Base-by-base conservation (phyloP, 2,888 invertebrate genomes). In the Parelbella ahira region DNA sequence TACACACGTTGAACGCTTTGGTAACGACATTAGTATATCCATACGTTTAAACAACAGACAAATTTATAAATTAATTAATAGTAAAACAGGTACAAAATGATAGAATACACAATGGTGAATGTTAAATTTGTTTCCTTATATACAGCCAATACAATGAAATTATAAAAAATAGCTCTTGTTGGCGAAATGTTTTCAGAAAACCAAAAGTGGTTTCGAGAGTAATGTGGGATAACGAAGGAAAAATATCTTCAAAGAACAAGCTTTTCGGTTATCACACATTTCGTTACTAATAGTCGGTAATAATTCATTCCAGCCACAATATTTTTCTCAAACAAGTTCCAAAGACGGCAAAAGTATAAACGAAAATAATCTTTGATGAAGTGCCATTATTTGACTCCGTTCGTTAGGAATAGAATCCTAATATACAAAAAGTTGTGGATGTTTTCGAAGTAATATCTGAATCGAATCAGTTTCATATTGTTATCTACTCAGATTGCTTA, bases 251-350 rank as follows among this genome's bases (percentile, higher is more conserved):
- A 37, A 20, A 19, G 25, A 2, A 28, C 6, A 77, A 76, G 58
- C 75, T 79, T 75, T 74, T 70, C 70, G 70, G 78, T 80, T 76
- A 78, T 70, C 64, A 71, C 71, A 71, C 70, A 23, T 27, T 27
- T 36, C 27, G 71, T 72, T 78, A 78, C 74, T 71, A 75, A 75
- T 77, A 68, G 67, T 63, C 66, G 58, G 58, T 70, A 71, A 75
- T 78, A 76, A 75, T 75, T 77, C 74, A 74, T 75, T 66, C 57
- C 56, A 59, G 60, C 61, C 68, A 68, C 70, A 60, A 66, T 77
- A 78, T 68, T 80, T 67, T 56, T 54, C 53, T 6, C n/a, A 45
- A 58, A 65, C 61, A 74, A 68, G 64, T 70, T 72, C 65, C 56
- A 47, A 59, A 68, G 56, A 64, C 64, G 68, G 4, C 15, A 67